Evolutionary conservation across 2,888 invertebrate genomes (phyloP).

Genomic region (Hyppa rectilinea): DNA sequence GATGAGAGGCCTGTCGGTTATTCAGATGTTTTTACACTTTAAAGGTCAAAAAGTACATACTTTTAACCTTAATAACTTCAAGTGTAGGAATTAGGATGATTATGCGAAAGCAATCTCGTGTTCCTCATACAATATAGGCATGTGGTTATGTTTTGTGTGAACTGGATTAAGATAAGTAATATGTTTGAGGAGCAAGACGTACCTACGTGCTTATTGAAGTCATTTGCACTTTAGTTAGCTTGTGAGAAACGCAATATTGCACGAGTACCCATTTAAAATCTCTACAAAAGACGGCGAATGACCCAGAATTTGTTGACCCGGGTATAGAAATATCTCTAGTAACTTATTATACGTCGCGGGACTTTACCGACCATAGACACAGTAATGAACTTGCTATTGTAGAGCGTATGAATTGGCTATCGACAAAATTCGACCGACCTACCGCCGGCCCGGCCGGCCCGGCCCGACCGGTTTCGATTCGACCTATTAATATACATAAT

Average conservation of each 20-base stretch:
- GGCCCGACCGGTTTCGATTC: too few relatives aligned
- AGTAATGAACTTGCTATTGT: background rate
- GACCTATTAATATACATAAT: too few relatives aligned
- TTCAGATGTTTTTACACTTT: conserved; percentile 4
- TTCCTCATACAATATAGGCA: background rate
- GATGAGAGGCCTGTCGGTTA: conserved; percentile 1
- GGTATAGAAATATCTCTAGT: background rate
- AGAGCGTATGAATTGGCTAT: background rate
- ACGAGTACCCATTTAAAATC: background rate
- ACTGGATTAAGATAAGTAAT: conserved; percentile 30
- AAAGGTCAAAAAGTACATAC: conserved; percentile 28
- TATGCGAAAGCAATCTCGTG: conserved; percentile 35
- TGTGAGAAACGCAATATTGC: background rate
- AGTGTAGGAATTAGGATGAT: conserved; percentile 19
- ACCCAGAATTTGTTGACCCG: background rate
- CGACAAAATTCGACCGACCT: background rate
- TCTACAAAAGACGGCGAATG: background rate
- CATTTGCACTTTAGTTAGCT: conserved; percentile 30
- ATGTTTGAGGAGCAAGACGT: conserved; percentile 29
- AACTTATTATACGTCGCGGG: background rate
- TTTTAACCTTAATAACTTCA: conserved; percentile 35
- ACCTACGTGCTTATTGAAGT: conserved; percentile 19
- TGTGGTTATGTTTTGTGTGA: conserved; percentile 23
- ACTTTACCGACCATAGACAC: conserved; percentile 7
- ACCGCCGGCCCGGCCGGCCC: too few relatives aligned